Percentiles rank a stretch among this genome's conserved stretches.
Evolutionary conservation across 2,888 invertebrate genomes (phyloP).

Genomic region (Encarsia formosa): DNA sequence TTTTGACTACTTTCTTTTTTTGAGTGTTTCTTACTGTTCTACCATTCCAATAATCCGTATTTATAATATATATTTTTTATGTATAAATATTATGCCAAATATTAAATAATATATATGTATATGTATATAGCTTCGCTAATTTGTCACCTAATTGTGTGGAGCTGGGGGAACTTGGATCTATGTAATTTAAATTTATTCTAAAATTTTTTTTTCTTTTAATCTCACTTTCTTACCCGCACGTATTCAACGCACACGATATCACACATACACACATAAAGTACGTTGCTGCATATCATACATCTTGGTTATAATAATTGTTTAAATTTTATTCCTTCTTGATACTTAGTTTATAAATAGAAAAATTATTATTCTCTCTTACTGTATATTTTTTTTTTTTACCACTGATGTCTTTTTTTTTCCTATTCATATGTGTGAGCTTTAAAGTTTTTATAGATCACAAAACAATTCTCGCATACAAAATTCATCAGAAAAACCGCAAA

Average conservation of each 20-base stretch:
- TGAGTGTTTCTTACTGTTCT: slow-evolving; percentile 15
- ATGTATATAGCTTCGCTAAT: slow-evolving; percentile 41
- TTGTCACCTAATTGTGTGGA: slow-evolving; percentile 40
- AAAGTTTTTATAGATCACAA: slow-evolving; percentile 24
- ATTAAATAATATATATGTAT: slow-evolving; percentile 45
- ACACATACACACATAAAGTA: slow-evolving; percentile 29
- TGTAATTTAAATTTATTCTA: too few species aligned
- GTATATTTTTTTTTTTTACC: too few species aligned
- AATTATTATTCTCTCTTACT: slow-evolving; percentile 51
- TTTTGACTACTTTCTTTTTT: slow-evolving; percentile 33
- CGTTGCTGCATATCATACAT: slow-evolving; percentile 27
- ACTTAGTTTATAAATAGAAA: slow-evolving; percentile 46
- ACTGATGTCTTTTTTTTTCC: slow-evolving; percentile 39
- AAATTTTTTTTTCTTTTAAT: slow-evolving; percentile 32
- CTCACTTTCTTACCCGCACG: neutral
- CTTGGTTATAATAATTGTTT: slow-evolving; percentile 30
- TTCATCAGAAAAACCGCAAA: slow-evolving; percentile 15
- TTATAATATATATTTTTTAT: slow-evolving; percentile 34
- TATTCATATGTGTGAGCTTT: slow-evolving; percentile 23
- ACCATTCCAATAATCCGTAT: slow-evolving; percentile 28
- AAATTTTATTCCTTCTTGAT: slow-evolving; percentile 25
- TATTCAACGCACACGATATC: slow-evolving; percentile 39
- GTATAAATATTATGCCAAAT: slow-evolving; percentile 49
- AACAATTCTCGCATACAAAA: slow-evolving; percentile 19
- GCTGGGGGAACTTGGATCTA: slow-evolving; percentile 34